These are phyloP conservation scores for Philaenus spumarius DNA, from an alignment of 1,140 invertebrate genomes.

Conservation along the genomic window DNA sequence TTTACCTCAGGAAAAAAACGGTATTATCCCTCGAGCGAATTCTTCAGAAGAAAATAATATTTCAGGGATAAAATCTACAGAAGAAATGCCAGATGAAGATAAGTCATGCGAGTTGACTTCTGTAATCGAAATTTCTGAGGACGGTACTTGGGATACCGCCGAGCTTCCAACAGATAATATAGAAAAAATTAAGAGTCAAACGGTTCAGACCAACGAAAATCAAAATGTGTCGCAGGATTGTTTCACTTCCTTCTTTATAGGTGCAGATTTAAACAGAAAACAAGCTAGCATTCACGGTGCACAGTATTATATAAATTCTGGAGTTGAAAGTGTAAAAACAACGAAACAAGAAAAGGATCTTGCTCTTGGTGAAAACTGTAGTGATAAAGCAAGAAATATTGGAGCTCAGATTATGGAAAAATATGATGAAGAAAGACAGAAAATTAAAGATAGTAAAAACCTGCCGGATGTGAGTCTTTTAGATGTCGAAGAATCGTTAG, in stretches of 20 bases:
- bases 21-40: no score
- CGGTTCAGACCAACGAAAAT: no score
- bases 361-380: neutral
- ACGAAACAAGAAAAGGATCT: neutral
- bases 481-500: constrained; percentile 30
- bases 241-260: no score
- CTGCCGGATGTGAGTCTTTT: constrained; percentile 29
- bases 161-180: neutral
- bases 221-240: no score
- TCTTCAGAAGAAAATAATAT: no score
- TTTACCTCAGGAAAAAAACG: no score
- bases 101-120: neutral
- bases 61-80: no score
- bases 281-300: constrained; percentile 19
- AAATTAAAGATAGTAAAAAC: constrained; percentile 25
- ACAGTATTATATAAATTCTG: constrained; percentile 19
- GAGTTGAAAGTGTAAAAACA: constrained; percentile 18
- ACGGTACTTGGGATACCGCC: constrained; percentile 25
- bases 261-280: neutral
- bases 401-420: constrained; percentile 31
- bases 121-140: constrained; percentile 29
- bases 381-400: constrained; percentile 18
- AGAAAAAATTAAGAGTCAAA: constrained; percentile 10
- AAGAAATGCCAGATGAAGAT: neutral
- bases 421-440: constrained; percentile 27